A percentile compares a stretch with the other conserved stretches of the same genome.
Evolutionary conservation across 2,888 invertebrate species (phyloP).

Genomic region (Philaethria dido): DNA sequence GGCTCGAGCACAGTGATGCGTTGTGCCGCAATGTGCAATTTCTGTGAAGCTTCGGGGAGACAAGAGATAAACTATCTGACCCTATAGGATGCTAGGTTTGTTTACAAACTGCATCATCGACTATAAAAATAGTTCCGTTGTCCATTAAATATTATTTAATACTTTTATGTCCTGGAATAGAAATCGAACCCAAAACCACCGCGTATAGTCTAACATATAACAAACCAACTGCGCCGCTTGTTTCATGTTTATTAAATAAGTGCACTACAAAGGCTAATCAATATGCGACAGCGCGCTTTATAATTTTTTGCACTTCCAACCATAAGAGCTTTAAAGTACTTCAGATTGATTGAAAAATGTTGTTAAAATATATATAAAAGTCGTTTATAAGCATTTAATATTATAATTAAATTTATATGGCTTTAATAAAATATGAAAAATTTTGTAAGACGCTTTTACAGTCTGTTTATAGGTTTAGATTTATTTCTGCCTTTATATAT

Average conservation of each 20-base stretch:
- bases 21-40: slow-evolving; percentile 65
- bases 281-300: background rate
- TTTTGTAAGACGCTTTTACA: too few relatives aligned
- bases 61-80: slow-evolving; percentile 63
- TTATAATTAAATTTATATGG: too few relatives aligned
- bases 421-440: too few relatives aligned
- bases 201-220: too few relatives aligned
- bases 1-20: slow-evolving; percentile 58
- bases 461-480: too few relatives aligned
- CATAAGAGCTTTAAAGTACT: background rate
- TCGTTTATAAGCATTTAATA: background rate
- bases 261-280: background rate
- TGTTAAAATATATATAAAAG: background rate
- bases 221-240: background rate
- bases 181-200: too few relatives aligned
- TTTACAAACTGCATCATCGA: slow-evolving; percentile 23
- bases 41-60: slow-evolving; percentile 72
- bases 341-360: background rate
- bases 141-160: too few relatives aligned
- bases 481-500: too few relatives aligned
- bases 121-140: too few relatives aligned
- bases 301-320: background rate
- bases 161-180: too few relatives aligned
- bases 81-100: slow-evolving; percentile 48
- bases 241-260: slow-evolving; percentile 1